Conservation (phyloP, 37 sponge, comb jelly and placozoan genomes). For the Geodia barretti region DNA sequence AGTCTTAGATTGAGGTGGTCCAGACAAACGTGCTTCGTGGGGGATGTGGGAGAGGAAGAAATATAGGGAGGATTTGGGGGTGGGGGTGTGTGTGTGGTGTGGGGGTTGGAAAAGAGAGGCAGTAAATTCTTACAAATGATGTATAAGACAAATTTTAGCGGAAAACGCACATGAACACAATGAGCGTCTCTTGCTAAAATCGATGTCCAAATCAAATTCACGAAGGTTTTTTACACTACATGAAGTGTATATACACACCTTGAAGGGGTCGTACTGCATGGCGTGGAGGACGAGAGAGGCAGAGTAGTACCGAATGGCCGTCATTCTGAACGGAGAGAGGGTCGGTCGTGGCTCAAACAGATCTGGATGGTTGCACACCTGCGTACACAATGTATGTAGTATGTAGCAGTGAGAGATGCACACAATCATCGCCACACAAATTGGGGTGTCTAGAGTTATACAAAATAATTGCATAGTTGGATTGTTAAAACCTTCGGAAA, state of each 20-base stretch:
- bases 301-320: conserved; percentile 65
- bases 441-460: no score
- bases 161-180: background rate
- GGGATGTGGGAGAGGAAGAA: no score
- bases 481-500: no score
- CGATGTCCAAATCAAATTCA: background rate
- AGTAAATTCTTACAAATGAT: no score
- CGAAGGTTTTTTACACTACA: background rate
- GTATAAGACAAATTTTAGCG: conserved; percentile 54
- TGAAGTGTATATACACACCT: conserved; percentile 39
- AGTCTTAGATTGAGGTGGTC: conserved; percentile 72
- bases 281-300: conserved; percentile 68
- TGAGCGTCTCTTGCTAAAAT: background rate
- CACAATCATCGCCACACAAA: no score
- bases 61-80: no score
- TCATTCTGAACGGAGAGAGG: conserved; percentile 75
- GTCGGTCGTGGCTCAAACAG: conserved; percentile 94
- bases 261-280: conserved; percentile 55
- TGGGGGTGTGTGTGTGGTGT: no score
- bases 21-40: conserved; percentile 53
- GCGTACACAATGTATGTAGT: background rate
- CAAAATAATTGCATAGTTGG: no score
- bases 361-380: conserved; percentile 99
- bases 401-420: background rate
- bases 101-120: no score